phyloP scores from a whole-genome alignment of 2,888 invertebrate genomes.

The Piscicola geometra region DNA sequence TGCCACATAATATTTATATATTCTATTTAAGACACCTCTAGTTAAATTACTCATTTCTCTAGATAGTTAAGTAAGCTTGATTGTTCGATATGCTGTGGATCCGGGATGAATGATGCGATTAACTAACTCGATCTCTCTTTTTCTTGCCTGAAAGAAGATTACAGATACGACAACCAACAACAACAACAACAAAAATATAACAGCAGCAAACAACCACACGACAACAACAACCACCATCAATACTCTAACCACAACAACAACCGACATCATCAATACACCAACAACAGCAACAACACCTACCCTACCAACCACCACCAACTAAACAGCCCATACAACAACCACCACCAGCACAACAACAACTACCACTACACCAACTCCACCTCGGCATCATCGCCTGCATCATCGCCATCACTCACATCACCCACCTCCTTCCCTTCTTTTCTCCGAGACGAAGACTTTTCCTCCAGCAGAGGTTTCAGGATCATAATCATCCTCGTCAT shows the following conservation, averaged over 20 bases:
- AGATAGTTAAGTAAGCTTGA: no score
- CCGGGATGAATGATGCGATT: no score
- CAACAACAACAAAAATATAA: neutral
- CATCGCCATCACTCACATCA: neutral
- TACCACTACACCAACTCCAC: neutral
- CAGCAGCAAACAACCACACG: no score
- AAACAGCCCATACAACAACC: neutral
- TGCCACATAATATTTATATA: no score
- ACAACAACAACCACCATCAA: no score
- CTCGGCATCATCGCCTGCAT: neutral
- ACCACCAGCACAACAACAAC: neutral
- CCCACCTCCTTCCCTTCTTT: neutral
- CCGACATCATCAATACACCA: neutral
- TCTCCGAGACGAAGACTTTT: neutral
- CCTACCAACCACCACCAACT: neutral
- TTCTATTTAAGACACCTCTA: no score
- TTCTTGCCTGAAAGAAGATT: neutral
- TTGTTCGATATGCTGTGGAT: no score
- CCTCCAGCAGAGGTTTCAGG: neutral
- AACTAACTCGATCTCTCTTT: no score
- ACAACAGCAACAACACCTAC: neutral
- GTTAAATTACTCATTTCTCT: no score
- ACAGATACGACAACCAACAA: slow-evolving; percentile 3
- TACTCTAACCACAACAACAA: neutral
- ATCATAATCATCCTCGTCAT: slow-evolving; percentile 12